Evolutionary conservation across 2,113 vertebrate genomes (phyloP).

Genomic region (Dicrurus megarhynchus): DNA sequence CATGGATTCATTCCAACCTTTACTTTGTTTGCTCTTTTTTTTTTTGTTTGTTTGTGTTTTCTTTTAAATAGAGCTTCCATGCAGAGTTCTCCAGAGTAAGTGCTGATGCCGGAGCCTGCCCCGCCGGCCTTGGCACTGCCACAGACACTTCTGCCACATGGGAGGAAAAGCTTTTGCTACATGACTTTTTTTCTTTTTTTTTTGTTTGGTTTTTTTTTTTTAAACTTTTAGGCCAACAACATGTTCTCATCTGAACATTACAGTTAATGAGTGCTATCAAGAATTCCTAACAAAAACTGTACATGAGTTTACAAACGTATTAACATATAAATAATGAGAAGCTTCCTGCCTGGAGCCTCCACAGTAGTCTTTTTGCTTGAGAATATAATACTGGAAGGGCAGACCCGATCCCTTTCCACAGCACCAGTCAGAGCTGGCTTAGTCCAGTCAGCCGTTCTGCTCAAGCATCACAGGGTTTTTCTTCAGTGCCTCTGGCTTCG

Average conservation of each 20-base stretch:
- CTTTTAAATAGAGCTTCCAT: constrained; percentile 46
- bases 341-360: constrained; percentile 71
- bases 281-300: constrained; percentile 78
- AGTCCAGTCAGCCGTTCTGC: constrained; percentile 54
- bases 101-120: constrained; percentile 8
- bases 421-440: constrained; percentile 50
- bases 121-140: constrained; percentile 16
- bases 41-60: not conserved
- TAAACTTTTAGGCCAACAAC: constrained; percentile 30
- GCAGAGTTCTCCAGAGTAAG: constrained; percentile 40
- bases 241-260: constrained; percentile 62
- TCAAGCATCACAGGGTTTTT: constrained; percentile 59
- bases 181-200: not conserved
- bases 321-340: constrained; percentile 86
- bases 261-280: constrained; percentile 75
- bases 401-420: constrained; percentile 52
- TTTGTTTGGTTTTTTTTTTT: not conserved
- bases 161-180: constrained; percentile 57
- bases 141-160: constrained; percentile 11
- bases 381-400: constrained; percentile 68
- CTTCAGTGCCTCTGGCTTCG: constrained; percentile 68
- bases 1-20: constrained; percentile 62
- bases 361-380: constrained; percentile 73
- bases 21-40: constrained; percentile 59
- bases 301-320: constrained; percentile 86